phyloP scores from a whole-genome alignment of 2,113 vertebrate species.

The Aldabrachelys gigantea region DNA sequence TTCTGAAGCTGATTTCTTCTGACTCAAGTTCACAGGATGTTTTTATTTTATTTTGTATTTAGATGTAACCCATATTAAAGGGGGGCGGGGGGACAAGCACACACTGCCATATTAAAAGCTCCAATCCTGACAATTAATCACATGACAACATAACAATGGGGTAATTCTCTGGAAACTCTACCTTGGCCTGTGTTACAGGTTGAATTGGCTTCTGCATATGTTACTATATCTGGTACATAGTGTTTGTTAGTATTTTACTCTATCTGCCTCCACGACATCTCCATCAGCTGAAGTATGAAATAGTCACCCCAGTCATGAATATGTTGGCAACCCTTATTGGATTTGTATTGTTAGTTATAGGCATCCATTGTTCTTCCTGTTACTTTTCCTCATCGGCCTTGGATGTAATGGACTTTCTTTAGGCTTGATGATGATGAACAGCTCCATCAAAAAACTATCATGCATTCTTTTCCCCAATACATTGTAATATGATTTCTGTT shows the following conservation, averaged over 20 bases:
- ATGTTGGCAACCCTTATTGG: conserved; percentile 23
- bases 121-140: conserved; percentile 28
- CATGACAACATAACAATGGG: conserved; percentile 36
- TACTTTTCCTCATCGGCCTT: not conserved
- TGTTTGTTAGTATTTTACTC: conserved; percentile 48
- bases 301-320: conserved; percentile 47
- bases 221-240: not conserved
- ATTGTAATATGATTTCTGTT: not conserved
- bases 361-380: conserved; percentile 20
- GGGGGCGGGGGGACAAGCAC: not conserved
- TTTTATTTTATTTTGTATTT: not conserved
- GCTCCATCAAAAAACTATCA: not conserved
- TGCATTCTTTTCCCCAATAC: not conserved
- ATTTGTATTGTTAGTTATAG: not conserved
- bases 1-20: conserved; percentile 11
- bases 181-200: not conserved
- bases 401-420: not conserved
- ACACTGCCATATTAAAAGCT: conserved; percentile 13
- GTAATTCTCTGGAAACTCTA: not conserved
- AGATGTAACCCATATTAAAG: not conserved
- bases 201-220: conserved; percentile 28
- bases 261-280: conserved; percentile 29
- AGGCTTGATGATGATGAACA: not conserved
- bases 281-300: conserved; percentile 47
- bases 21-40: conserved; percentile 33